These are phyloP conservation scores for Ptiloglossa arizonensis DNA, from an alignment of 1,140 invertebrate genomes.

Conservation along the genomic window DNA sequence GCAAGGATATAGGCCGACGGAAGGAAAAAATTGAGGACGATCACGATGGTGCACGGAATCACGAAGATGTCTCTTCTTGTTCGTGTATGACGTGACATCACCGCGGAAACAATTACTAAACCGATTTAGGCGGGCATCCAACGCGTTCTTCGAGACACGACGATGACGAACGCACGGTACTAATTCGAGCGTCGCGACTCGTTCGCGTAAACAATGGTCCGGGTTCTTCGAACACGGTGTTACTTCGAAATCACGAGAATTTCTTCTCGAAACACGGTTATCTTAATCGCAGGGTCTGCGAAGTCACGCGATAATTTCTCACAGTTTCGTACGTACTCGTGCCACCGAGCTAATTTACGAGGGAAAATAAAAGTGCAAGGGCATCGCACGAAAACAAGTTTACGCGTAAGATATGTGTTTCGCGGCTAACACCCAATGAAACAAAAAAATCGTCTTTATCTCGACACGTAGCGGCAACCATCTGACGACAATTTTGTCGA, in stretches of 20 bases:
- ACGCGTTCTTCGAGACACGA: background rate
- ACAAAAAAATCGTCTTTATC: background rate
- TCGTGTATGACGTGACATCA: slow-evolving; percentile 28
- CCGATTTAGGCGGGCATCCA: background rate
- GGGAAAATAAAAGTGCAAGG: background rate
- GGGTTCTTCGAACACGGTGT: background rate
- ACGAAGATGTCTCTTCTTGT: slow-evolving; percentile 20
- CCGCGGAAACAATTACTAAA: slow-evolving; percentile 33
- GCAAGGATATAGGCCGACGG: slow-evolving; percentile 29
- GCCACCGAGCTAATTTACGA: background rate
- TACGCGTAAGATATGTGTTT: background rate
- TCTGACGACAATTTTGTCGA: too few relatives aligned
- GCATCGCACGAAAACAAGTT: background rate
- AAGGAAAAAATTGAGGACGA: slow-evolving; percentile 37
- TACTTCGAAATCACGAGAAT: background rate
- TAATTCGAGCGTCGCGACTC: slow-evolving; percentile 13
- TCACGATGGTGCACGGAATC: background rate
- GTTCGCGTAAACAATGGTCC: slow-evolving; percentile 13
- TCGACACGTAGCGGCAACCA: background rate
- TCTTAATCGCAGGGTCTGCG: background rate
- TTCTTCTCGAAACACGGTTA: too few relatives aligned
- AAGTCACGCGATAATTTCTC: background rate
- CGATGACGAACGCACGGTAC: background rate
- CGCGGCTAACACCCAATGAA: too few relatives aligned
- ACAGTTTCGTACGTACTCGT: too few relatives aligned